Base-by-base conservation (phyloP, 2,797 vertebrate genomes). In the Neosilurus mollespiculum region DNA sequence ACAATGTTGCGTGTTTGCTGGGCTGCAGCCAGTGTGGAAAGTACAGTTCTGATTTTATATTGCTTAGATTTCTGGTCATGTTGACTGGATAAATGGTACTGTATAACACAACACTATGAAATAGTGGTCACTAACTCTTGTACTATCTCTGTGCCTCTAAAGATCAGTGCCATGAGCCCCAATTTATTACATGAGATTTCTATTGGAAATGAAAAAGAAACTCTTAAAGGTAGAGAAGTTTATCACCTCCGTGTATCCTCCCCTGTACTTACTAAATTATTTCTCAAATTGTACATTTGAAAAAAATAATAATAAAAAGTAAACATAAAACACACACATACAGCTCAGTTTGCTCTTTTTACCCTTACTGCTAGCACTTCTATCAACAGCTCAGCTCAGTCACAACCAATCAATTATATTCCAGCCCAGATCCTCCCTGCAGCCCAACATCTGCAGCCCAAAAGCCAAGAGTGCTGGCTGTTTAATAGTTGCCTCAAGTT, bases 351-450 rank as follows among this genome's bases (percentile, higher is more conserved):
- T 67, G 18, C 20, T 72, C 69, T 51, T 51, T 81, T 43, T 51
- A 24, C 18, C 67, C 58, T 20, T 26, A 43, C 16, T 71, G 10
- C n/a, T 76, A 14, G 54, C 26, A 76, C 30, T 43, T 34, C 30
- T n/a, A 43, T 37, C 56, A 77, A 14, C 30, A 12, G 30, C 56
- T 61, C 20, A 5, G n/a, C 61, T 89, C 89, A 86, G 89, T 93
- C 91, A 92, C 91, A 92, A 92, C 89, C 87, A 88, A 91, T 93
- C 92, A 93, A 91, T 93, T 93, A 93, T 88, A 90, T 87, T 88
- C 88, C 84, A 89, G 91, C 84, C 89, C 82, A 89, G 81, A 83
- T 89, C 81, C 84, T 62, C 89, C 91, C 89, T 88, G 88, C 80
- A 87, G 93, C 91, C 85, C 85, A 93, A 92, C 92, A 93, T 94